phyloP scores from a whole-genome alignment of 2,113 vertebrate genomes.

The Ceyx melanurus region DNA sequence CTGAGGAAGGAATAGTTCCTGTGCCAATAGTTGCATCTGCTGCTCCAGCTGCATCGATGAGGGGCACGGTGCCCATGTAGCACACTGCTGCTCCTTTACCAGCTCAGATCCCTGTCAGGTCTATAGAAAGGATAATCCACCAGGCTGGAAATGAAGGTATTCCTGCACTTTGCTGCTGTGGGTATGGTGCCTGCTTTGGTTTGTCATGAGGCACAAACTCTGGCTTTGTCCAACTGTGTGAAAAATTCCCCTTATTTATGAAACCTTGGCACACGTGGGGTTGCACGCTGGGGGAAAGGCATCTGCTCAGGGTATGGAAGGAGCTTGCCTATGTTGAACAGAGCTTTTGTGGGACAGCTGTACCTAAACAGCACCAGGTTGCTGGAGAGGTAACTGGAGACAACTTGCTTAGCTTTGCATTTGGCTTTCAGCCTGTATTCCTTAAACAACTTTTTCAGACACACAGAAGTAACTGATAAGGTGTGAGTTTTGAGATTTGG shows the following conservation, averaged over 20 bases:
- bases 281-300: background rate
- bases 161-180: background rate
- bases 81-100: constrained; percentile 12
- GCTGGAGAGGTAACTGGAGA: background rate
- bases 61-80: constrained; percentile 22
- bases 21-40: constrained; percentile 55
- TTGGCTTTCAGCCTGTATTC: background rate
- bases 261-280: accelerated
- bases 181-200: background rate
- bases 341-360: background rate
- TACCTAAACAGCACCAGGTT: background rate
- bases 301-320: background rate
- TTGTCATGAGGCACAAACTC: background rate
- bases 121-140: background rate
- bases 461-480: background rate
- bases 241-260: background rate
- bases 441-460: background rate
- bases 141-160: background rate
- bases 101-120: background rate
- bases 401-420: background rate
- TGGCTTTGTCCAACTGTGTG: background rate
- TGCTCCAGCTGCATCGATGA: constrained; percentile 16
- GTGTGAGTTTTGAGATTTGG: background rate
- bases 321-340: accelerated
- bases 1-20: constrained; percentile 5